Conservation (phyloP, 2,888 invertebrate genomes). For the Caradrina clavipalpis region DNA sequence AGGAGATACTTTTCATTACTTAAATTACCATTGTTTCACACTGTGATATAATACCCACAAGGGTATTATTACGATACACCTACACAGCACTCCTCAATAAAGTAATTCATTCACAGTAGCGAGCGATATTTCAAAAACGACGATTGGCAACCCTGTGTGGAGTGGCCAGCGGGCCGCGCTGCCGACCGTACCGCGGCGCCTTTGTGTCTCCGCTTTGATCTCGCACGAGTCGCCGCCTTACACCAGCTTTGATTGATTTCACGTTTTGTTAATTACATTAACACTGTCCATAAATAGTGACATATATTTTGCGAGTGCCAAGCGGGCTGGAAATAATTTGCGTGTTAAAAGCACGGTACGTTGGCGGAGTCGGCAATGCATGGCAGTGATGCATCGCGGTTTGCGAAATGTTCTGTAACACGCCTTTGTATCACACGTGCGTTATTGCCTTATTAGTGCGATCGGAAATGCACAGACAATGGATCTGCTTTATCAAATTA, state of each 20-base stretch:
- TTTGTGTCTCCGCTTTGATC: conserved; percentile 79
- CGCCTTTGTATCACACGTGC: conserved; percentile 1
- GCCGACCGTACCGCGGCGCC: conserved; percentile 70
- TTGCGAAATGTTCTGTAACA: conserved; percentile 38
- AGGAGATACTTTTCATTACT: neutral
- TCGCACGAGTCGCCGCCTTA: conserved; percentile 70
- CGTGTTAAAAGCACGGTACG: conserved; percentile 33
- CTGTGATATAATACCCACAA: neutral
- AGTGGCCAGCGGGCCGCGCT: conserved; percentile 61
- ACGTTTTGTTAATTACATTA: conserved; percentile 79
- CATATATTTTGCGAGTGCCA: conserved; percentile 58
- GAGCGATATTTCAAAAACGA: conserved; percentile 44
- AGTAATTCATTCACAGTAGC: conserved; percentile 29
- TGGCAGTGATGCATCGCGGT: conserved; percentile 43
- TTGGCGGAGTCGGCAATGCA: conserved; percentile 39
- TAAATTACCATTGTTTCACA: neutral
- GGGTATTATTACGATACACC: neutral
- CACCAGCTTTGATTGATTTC: conserved; percentile 79
- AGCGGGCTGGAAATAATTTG: conserved; percentile 43
- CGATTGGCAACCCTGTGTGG: conserved; percentile 55
- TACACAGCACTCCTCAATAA: conserved; percentile 13
- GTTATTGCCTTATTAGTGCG: conserved; percentile 15
- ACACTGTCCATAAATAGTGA: conserved; percentile 62
- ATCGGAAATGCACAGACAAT: conserved; percentile 4
- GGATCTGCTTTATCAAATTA: neutral